These are phyloP conservation scores for Protonemura montana DNA, from an alignment of 2,888 invertebrate species.

Conservation along the genomic window DNA sequence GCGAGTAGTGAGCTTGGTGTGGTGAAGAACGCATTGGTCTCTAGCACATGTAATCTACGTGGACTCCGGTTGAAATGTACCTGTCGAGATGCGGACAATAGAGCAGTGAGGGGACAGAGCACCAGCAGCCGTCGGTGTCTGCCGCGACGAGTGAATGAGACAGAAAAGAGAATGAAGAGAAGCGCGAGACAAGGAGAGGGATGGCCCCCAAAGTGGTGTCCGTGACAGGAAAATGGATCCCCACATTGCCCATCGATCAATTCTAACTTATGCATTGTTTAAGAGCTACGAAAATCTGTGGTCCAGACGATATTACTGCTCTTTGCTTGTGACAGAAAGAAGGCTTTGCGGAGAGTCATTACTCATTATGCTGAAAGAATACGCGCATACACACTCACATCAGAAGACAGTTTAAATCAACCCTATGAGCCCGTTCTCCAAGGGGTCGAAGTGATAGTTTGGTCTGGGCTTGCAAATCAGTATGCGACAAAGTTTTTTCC, in stretches of 20 bases:
- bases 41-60: background rate
- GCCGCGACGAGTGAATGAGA: conserved; percentile 25
- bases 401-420: background rate
- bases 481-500: background rate
- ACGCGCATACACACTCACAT: background rate
- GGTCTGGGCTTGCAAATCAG: background rate
- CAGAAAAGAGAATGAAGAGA: conserved; percentile 21
- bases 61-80: conserved; percentile 28
- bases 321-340: conserved; percentile 19
- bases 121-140: no score
- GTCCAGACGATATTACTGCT: conserved; percentile 28
- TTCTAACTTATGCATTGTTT: conserved; percentile 50
- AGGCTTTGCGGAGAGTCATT: conserved; percentile 1
- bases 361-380: conserved; percentile 7
- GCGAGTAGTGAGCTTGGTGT: background rate
- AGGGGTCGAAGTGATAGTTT: background rate
- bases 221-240: conserved; percentile 50
- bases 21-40: background rate
- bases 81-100: conserved; percentile 34
- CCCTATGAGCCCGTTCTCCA: background rate
- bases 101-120: conserved; percentile 29
- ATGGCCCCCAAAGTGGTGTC: conserved; percentile 49
- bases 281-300: conserved; percentile 49
- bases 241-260: conserved; percentile 50
- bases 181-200: conserved; percentile 36